Base-by-base conservation (phyloP, 2,113 vertebrate species). In the Sciurus niger region DNA sequence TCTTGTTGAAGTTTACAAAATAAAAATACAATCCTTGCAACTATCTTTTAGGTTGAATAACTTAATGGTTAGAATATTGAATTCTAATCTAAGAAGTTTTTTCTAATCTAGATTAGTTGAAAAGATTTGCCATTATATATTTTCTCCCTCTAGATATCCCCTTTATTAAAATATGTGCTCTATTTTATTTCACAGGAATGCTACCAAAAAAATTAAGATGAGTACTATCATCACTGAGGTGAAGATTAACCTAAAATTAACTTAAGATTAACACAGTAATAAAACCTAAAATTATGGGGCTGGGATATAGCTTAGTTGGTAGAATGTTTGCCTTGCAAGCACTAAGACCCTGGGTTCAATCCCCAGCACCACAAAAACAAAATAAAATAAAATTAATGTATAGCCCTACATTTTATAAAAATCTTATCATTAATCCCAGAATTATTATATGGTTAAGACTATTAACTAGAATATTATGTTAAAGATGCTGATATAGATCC, bases 31-130 rank as follows among this genome's bases (percentile, higher is more conserved):
- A 77, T 10, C 32, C 43, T 84, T 85, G 63, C 6, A 94, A 85
- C 18, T 2, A 91, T 60, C 18, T 95, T 95, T 93, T 90, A 86
- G 32, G 9, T 58, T 94, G n/a, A 76, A 90, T 88, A 73, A 94
- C 93, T 72, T 60, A 92, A 73, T 90, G 30, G 24, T 24, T 70
- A 96, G 63, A 96, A 40, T 87, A 92, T 16, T 60, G 28, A 96
- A 89, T 82, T 93, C 53, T 96, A 85, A 84, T 79, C 55, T 55
- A 0, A 90, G 17, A 83, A 73, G 2, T n/a, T 24, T 78, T 22
- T 88, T 92, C 72, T 90, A 43, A 58, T 73, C 60, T 89, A 74
- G 40, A 76, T 74, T 63, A 93, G n/a, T 16, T 90, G 48, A 85
- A 34, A 95, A 95, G 43, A 92, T 72, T 22, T 60, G 34, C 24